These are phyloP conservation scores for Agapornis canus DNA, from an alignment of 2,797 vertebrate genomes.

Conservation along the genomic window DNA sequence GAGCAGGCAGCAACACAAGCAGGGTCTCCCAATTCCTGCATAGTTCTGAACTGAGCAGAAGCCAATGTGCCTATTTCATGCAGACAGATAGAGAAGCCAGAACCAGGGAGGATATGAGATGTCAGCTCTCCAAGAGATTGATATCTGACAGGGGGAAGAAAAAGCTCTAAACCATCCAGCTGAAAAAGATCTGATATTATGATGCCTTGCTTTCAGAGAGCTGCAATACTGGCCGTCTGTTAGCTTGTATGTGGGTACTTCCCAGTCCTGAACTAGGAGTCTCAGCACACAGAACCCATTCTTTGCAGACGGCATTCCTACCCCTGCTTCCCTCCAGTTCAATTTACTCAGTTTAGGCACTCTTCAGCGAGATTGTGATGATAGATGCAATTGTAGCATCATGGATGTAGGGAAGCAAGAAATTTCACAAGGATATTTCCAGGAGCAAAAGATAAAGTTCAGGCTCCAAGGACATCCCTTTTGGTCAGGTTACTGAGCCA, in stretches of 20 bases:
- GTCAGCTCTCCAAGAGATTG: neutral
- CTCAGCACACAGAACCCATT: neutral
- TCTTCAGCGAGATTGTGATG: neutral
- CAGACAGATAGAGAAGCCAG: neutral
- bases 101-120: neutral
- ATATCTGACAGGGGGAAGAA: neutral
- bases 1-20: neutral
- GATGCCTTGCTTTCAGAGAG: neutral
- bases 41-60: neutral
- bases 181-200: neutral
- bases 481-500: neutral
- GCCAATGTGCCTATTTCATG: neutral
- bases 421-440: neutral
- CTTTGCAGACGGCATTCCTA: neutral
- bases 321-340: neutral
- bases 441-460: neutral
- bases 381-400: neutral
- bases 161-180: neutral
- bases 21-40: fast-evolving
- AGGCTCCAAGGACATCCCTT: neutral
- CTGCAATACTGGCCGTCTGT: neutral
- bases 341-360: neutral
- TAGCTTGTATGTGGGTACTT: neutral
- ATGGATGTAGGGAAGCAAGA: neutral
- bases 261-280: neutral